Evolutionary conservation across 1,140 invertebrate genomes (phyloP), one percentile per base, ranked within the genome.

Genomic region (Druon quercuslanigerum): DNA sequence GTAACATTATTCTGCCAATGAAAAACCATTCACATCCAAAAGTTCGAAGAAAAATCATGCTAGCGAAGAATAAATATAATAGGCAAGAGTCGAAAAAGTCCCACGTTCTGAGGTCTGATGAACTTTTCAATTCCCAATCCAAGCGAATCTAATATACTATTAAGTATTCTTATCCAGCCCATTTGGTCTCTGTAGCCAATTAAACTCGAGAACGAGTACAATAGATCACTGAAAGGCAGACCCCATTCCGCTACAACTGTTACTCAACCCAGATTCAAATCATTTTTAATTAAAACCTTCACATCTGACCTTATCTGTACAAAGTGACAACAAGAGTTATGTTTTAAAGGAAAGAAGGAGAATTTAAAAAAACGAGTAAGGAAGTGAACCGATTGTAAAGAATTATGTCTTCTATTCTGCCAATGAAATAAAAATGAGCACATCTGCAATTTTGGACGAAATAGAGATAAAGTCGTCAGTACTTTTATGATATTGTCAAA

Each of bases 261-360:
- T 66, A 66, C 60, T 66, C 60, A 66, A 66, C 60, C 60, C 60
- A 66, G 60, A 66, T 66, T 66, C 25, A 40, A 66, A 66, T 66
- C 33, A 66, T 66, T 66, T 66, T 66, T 46, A 66, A 66, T 66
- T 66, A 66, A 66, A 66, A 40, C 60, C 60, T 33, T 66, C 5
- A 33, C 60, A 66, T 66, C 40, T 66, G 60, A 66, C 33, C 60
- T 66, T 40, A 2, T 46, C 25, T n/a, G n/a, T 66, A 57, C 13
- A 40, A 8, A 40, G 40, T 66, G 60, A 66, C 60, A 46, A 66
- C 25, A 40, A 33, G 33, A 66, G 60, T 66, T 33, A 66, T 33
- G 60, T 25, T 66, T 66, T 40, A 16, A 66, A 66, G 33, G 12
- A 25, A 2, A 46, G 60, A n/a, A 16, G 60, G 46, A 46, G 40